Base-by-base conservation (phyloP, 2,797 vertebrate species). In the Sus cebifrons region DNA sequence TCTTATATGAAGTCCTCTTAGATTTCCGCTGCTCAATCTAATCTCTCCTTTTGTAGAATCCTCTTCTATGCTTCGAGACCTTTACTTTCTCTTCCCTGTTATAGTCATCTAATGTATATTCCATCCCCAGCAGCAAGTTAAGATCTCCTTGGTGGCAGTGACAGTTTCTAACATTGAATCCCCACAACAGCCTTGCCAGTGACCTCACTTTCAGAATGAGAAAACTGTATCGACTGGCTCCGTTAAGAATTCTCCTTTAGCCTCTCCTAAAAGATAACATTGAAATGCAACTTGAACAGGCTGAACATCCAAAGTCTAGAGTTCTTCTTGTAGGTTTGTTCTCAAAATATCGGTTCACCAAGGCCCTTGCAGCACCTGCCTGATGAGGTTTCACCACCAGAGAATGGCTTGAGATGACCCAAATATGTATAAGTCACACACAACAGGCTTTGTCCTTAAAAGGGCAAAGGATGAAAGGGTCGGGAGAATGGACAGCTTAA, bases 401-500 rank as follows among this genome's bases (percentile, higher is more conserved):
- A 75, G 90, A 98, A 98, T 95, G 85, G 97, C 52, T 89, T 52
- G 91, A 95, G 88, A 86, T 96, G 98, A 88, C 83, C 85, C 86
- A 97, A 97, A 89, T 20, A 86, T 73, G 4, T 84, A 10, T 74
- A 81, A 97, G 62, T 93, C 98, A 97, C 85, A 86, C 97, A 98
- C 77, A 83, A 98, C 95, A 98, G 98, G 99, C 99, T 99, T 98
- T 98, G 98, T 98, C 96, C 88, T 98, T 97, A 97, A 97, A 97
- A 98, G 97, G 97, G 96, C 97, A 95, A n/a, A 54, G 94, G 96
- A 97, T 97, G 95, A 98, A 98, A 98, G 96, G 56, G 14, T 20
- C 68, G 73, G 97, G 88, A 98, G 98, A 99, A 99, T 98, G 98
- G 97, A 97, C 60, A 98, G 99, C 99, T 99, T 99, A 99, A 99